phyloP scores from a whole-genome alignment of 2,797 vertebrate species.

The Ispidina lecontei region DNA sequence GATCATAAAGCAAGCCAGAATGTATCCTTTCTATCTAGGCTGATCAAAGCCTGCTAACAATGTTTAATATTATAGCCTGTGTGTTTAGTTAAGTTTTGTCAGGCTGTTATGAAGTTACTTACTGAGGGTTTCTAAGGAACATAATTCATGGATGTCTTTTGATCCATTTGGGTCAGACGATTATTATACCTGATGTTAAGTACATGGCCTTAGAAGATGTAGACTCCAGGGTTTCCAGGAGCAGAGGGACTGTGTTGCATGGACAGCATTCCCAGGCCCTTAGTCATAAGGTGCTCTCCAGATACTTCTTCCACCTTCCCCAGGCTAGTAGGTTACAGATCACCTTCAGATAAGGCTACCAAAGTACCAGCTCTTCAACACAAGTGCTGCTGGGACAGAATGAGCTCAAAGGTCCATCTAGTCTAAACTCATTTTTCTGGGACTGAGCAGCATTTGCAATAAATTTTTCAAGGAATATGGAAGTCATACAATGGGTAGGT shows the following conservation, averaged over 20 bases:
- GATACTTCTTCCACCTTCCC: neutral
- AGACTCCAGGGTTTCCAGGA: slow-evolving; percentile 15
- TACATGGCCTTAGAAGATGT: slow-evolving; percentile 19
- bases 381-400: neutral
- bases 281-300: slow-evolving; percentile 26
- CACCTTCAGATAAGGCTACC: neutral
- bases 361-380: neutral
- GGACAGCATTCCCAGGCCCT: slow-evolving; percentile 31
- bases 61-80: slow-evolving; percentile 6
- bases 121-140: slow-evolving; percentile 43
- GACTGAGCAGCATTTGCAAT: neutral
- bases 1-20: slow-evolving; percentile 16
- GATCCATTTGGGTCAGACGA: slow-evolving; percentile 42
- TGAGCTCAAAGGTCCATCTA: neutral
- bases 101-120: slow-evolving; percentile 41
- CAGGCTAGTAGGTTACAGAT: slow-evolving; percentile 1
- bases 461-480: neutral
- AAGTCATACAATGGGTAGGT: neutral
- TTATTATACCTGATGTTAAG: slow-evolving; percentile 44
- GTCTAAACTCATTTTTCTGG: neutral
- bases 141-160: slow-evolving; percentile 9
- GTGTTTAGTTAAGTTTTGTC: slow-evolving; percentile 24
- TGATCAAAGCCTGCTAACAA: slow-evolving; percentile 44
- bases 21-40: neutral
- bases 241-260: neutral